Base-by-base conservation (phyloP, 2,113 vertebrate species). In the Abramis brama region DNA sequence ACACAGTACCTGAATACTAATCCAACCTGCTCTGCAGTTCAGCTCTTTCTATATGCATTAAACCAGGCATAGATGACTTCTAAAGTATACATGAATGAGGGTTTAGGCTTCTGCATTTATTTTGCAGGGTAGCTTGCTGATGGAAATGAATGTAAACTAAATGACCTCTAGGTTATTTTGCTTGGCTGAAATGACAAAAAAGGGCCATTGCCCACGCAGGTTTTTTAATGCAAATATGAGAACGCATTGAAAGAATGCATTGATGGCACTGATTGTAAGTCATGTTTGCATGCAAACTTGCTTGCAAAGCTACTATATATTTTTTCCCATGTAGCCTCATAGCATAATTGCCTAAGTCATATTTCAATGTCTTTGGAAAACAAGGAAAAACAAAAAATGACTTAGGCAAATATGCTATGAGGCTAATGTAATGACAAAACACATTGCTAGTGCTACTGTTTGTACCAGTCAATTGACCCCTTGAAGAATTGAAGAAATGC, bases 1-100 rank as follows among this genome's bases (percentile, higher is more conserved):
- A 78, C 45, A 50, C 80, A 33, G 79, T 64, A 71, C 13, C 85
- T 83, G 85, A 82, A 86, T 86, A 71, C 79, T 83, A 82, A 82
- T 86, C 79, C 45, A 33, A 68, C 30, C 30, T 55, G 39, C 68
- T 82, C 78, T 86, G 83, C 30, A 68, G 59, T 68, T 78, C 60
- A 52, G 45, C 83, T 45, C 52, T 43, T 36, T 68, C 62, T 79
- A 52, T 55, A 23, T 85, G 15, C 45, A 50, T 78, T 79, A 36
- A 66, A 25, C 30, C 75, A 27, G 23, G 13, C 36, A 43, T 85
- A 68, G 60, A 30, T 70, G 55, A 79, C 73, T 27, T 52, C n/a
- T 23, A 47, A 52, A 21, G 33, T 79, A 43, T 25, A 62, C 55
- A 15, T 62, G 57, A 62, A 79, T 62, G 57, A 60, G 33, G 23